phyloP scores from a whole-genome alignment of 2,113 vertebrate species.

The Rhinolophus sinicus region DNA sequence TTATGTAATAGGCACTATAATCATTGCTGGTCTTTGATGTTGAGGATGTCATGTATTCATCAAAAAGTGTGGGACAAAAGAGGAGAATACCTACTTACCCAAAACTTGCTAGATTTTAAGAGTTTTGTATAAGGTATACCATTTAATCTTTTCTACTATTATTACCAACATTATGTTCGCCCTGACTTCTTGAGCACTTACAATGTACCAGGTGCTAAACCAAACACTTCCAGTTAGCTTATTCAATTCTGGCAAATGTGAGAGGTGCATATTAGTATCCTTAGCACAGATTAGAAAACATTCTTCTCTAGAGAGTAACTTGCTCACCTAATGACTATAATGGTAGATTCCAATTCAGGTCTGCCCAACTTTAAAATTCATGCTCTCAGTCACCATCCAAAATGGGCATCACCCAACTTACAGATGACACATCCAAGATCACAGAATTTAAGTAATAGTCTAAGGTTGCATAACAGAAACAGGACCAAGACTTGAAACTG shows the following conservation, averaged over 20 bases:
- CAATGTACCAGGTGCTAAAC: background rate
- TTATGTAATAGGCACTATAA: fast-evolving
- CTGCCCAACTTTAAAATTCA: background rate
- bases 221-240: background rate
- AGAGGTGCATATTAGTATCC: background rate
- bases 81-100: background rate
- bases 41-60: background rate
- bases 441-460: fast-evolving
- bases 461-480: background rate
- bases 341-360: background rate
- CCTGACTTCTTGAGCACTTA: background rate
- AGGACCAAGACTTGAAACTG: background rate
- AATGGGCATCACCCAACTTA: background rate
- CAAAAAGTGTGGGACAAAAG: background rate
- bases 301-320: fast-evolving
- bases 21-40: background rate
- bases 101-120: background rate
- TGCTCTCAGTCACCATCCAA: background rate
- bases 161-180: background rate
- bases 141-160: background rate
- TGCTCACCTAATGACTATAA: fast-evolving
- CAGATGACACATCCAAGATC: background rate
- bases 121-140: background rate
- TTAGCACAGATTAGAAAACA: background rate
- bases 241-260: too few species aligned